phyloP scores from a whole-genome alignment of 2,888 invertebrate genomes.

The Lepeophtheirus nordmannii region DNA sequence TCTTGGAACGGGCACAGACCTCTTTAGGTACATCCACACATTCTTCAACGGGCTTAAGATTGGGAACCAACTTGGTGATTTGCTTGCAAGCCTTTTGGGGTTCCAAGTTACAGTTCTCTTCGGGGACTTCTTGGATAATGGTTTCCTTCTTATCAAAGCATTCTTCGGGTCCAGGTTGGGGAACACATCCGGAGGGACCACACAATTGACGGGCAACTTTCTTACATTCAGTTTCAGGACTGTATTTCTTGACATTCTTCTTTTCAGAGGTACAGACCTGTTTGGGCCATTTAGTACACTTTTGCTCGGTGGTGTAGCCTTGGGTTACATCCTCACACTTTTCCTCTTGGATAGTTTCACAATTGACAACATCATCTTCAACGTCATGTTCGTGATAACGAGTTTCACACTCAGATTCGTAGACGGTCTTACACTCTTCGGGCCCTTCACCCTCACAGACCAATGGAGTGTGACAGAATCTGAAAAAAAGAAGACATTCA shows the following conservation, averaged over 20 bases:
- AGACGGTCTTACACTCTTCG: constrained; percentile 14
- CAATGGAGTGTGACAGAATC: background rate
- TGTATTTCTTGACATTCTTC: constrained; percentile 21
- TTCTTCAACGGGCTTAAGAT: constrained; percentile 5
- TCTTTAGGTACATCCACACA: constrained; percentile 18
- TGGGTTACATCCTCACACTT: constrained; percentile 20
- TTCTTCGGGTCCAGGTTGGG: constrained; percentile 1
- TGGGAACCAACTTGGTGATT: constrained; percentile 12
- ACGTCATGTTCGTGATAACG: constrained; percentile 18
- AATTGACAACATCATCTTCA: constrained; percentile 20
- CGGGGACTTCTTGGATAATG: constrained; percentile 2
- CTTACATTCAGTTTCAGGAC: constrained; percentile 11
- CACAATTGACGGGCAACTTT: background rate
- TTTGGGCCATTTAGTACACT: constrained; percentile 22
- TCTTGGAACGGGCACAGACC: constrained; percentile 12
- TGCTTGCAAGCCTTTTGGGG: constrained; percentile 10
- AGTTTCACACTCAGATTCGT: constrained; percentile 20
- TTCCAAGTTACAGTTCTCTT: constrained; percentile 16
- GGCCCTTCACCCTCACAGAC: constrained; percentile 8
- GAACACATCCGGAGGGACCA: background rate
- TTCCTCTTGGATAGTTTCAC: constrained; percentile 15
- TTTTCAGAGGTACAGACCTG: constrained; percentile 12
- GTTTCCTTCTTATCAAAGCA: background rate
- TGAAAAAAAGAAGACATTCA: background rate
- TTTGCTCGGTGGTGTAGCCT: constrained; percentile 17